Conservation (phyloP, 2,113 vertebrate genomes). For the Pseudorasbora parva region DNA sequence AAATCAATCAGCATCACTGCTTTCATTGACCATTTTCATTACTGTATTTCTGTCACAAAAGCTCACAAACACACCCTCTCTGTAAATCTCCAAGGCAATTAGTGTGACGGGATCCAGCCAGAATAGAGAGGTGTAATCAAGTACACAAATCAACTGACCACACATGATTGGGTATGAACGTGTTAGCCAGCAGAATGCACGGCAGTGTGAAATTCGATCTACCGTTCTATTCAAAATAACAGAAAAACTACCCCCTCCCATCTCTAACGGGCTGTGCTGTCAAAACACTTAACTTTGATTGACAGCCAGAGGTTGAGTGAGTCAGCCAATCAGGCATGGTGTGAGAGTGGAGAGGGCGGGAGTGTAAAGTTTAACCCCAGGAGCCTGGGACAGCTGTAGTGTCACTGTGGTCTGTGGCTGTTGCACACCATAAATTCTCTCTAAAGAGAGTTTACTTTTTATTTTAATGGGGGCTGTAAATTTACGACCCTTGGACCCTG, state of each 20-base stretch:
- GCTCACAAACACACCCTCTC: slow-evolving; percentile 32
- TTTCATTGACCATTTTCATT: slow-evolving; percentile 38
- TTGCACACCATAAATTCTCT: slow-evolving; percentile 74
- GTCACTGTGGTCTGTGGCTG: slow-evolving; percentile 61
- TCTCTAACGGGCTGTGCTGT: slow-evolving; percentile 55
- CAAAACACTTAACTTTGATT: slow-evolving; percentile 63
- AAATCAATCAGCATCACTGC: slow-evolving; percentile 32
- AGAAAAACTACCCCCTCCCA: background rate
- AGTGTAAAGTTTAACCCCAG: slow-evolving; percentile 62
- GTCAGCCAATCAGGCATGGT: slow-evolving; percentile 61
- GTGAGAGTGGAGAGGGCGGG: slow-evolving; percentile 54
- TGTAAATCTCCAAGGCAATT: slow-evolving; percentile 59
- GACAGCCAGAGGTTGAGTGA: slow-evolving; percentile 55
- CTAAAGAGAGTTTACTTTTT: slow-evolving; percentile 78
- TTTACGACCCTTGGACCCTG: slow-evolving; percentile 61
- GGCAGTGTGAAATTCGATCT: slow-evolving; percentile 44
- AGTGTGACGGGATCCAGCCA: slow-evolving; percentile 48
- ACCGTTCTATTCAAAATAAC: background rate
- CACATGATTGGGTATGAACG: background rate
- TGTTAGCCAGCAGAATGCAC: slow-evolving; percentile 11
- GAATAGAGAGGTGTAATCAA: slow-evolving; percentile 53
- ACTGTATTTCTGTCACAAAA: slow-evolving; percentile 36
- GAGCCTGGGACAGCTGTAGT: slow-evolving; percentile 70
- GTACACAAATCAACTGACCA: slow-evolving; percentile 54
- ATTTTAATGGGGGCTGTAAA: slow-evolving; percentile 78